Evolutionary conservation across 2,113 vertebrate genomes (phyloP), one percentile per base, ranked within the genome.

Genomic region (Pholis gunnellus): DNA sequence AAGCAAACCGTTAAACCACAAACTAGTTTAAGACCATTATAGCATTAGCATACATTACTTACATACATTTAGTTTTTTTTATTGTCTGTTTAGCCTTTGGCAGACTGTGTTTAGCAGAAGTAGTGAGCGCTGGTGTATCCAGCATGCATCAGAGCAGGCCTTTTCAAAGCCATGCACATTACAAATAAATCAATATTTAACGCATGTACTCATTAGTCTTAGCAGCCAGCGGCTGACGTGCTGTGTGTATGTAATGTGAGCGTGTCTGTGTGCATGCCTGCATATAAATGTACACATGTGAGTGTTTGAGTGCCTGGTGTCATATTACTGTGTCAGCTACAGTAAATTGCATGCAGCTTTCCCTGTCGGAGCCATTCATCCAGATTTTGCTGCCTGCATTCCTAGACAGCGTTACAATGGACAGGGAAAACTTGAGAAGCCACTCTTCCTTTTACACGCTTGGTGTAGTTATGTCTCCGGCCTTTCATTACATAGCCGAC

Each of bases 271-370:
- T 44, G 40, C 36, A 17, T 66, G 65, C 66, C 74, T 91, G 86
- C 89, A 87, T 86, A 83, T 81, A 87, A 90, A 86, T 84, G 84
- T 88, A 81, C 89, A 90, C 83, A 86, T 89, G 88, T 81, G 88
- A 88, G 88, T 72, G 85, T 88, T 83, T 81, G 87, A 80, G 84
- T 29, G 86, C 71, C 79, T 6, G 83, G 88, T 90, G 78, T 94
- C 91, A 85, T 89, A 79, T 93, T 92, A 92, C 93, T 81, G 61
- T 87, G 88, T 91, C 84, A 87, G 92, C 88, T 89, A 90, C 88
- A 92, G 85, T 92, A 92, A 93, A 92, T 91, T 86, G 88, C 89
- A 93, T 90, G 91, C 93, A 92, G 92, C 90, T 86, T 87, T 86
- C 22, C 79, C 84, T 59, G 79, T 84, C 89, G 50, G 83, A 84